Base-by-base conservation (phyloP, 1,140 invertebrate species). In the Eulimnadia texana region DNA sequence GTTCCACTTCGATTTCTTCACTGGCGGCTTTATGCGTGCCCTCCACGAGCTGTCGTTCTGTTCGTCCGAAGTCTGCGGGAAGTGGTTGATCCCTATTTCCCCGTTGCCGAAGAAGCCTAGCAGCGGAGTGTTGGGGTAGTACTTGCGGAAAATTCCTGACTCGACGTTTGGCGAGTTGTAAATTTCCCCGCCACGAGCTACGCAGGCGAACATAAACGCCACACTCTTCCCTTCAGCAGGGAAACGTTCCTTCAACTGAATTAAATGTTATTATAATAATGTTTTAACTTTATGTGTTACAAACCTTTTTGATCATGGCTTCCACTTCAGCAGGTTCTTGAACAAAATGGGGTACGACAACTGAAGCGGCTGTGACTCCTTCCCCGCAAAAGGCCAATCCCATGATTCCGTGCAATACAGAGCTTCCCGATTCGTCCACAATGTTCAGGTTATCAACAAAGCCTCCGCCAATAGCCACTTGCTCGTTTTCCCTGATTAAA, bases 191-290 rank as follows among this genome's bases (percentile, higher is more conserved):
- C 79, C 80, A 23, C 81, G 68, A 3, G 73, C 79, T 33, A 73
- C 70, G 66, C 81, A 84, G 0, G 78, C 75, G 70, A 81, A 80
- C 78, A 82, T 82, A 53, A 81, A 75, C 42, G 72, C 80, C 60
- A 80, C 68, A 54, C 71, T 74, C 1, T 70, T 68, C 3, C 72
- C 60, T 51, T 72, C 68, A 13, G 71, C 67, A 25, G 74, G 27
- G 29, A 67, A 66, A 58, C 65, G 66, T 3, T 69, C 64, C 67
- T 73, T 73, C 29, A 77, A 66, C 67, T 68, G 62, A n/a, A n/a
- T n/a, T n/a, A n/a, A n/a, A 25, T 54, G n/a, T 52, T 23, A 27
- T 23, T 16, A 33, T 50, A 24, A 11, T 57, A 66, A 57, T 47
- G 53, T 57, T 9, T 58, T 56, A 1, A 64, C 9, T 11, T 62